Percentiles rank a stretch among this genome's conserved stretches.
Evolutionary conservation across 2,113 vertebrate species (phyloP).

Genomic region (Zosterops borbonicus): DNA sequence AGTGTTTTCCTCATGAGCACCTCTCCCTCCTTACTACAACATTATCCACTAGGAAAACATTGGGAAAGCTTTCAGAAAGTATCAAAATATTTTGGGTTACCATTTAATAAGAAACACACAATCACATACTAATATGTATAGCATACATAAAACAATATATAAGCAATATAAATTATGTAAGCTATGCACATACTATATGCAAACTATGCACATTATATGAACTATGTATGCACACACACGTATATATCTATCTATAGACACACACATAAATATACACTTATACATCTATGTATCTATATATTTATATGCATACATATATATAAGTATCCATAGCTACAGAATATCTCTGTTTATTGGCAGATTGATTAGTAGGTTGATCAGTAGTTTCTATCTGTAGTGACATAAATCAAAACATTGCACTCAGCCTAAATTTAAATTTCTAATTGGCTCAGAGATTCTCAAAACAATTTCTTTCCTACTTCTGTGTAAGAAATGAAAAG

Average conservation of each 20-base stretch:
- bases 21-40: neutral
- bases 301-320: no score
- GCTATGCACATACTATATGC: neutral
- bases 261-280: neutral
- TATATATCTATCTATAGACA: neutral
- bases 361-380: neutral
- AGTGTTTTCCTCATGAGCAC: neutral
- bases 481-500: neutral
- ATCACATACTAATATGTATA: neutral
- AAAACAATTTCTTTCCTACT: neutral
- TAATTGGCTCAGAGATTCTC: neutral
- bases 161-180: neutral
- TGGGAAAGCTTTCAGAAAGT: neutral
- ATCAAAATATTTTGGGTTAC: neutral
- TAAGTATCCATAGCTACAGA: neutral
- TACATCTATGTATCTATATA: neutral
- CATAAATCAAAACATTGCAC: neutral
- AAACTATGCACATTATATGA: neutral
- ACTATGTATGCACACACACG: neutral
- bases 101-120: neutral
- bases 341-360: neutral
- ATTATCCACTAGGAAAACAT: neutral
- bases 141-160: neutral
- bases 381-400: neutral
- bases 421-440: neutral